Evolutionary conservation across 2,113 vertebrate genomes (phyloP).

Genomic region (Etheostoma spectabile): DNA sequence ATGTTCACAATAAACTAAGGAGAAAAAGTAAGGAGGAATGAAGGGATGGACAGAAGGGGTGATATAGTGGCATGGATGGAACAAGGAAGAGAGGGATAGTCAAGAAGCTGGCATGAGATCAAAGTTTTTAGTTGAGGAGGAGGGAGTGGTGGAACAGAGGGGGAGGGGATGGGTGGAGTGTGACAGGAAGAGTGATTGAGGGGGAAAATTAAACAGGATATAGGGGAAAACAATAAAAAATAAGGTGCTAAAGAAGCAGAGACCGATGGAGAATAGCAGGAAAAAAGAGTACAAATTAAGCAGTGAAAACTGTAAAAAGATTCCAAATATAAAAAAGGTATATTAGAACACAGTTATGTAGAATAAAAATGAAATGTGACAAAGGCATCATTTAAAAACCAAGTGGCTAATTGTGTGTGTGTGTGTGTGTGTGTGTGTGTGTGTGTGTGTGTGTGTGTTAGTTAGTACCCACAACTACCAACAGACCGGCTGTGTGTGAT

Average conservation of each 20-base stretch:
- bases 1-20: slow-evolving; percentile 67
- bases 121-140: slow-evolving; percentile 38
- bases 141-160: neutral
- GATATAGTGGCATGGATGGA: slow-evolving; percentile 29
- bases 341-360: neutral
- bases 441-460: slow-evolving; percentile 28
- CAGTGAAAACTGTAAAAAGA: neutral
- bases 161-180: slow-evolving; percentile 1
- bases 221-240: slow-evolving; percentile 15
- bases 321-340: neutral
- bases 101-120: slow-evolving; percentile 32
- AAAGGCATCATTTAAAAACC: neutral
- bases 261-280: slow-evolving; percentile 17
- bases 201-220: slow-evolving; percentile 11
- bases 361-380: neutral
- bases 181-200: slow-evolving; percentile 12
- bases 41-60: slow-evolving; percentile 42
- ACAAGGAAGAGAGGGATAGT: neutral
- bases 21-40: slow-evolving; percentile 29
- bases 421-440: neutral
- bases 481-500: slow-evolving; percentile 45
- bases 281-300: neutral
- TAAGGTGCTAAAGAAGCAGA: neutral
- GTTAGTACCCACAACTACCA: neutral
- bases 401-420: slow-evolving; percentile 4